Base-by-base conservation (phyloP, 2,888 invertebrate genomes). In the Stenchaetothrips biformis region DNA sequence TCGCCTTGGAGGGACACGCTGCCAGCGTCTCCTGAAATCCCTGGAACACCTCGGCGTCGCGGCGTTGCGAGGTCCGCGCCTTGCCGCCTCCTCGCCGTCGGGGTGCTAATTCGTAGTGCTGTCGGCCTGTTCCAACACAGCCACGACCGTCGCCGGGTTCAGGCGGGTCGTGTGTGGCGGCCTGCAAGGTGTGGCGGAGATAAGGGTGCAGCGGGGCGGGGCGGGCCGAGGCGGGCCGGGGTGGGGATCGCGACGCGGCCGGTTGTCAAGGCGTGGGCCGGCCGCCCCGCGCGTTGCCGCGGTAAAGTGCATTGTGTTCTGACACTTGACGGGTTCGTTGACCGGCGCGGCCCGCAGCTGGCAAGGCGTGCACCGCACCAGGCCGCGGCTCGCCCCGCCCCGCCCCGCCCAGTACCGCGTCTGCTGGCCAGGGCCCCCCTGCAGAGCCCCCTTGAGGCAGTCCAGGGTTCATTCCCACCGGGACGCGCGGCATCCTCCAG, bases 271-370 rank as follows among this genome's bases (percentile, higher is more conserved):
- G 59, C 18, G 59, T 59, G 18, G 59, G 59, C 59, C 59, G 59
- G 18, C 59, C 13, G 59, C 13, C 13, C 59, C 6, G 59, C 59
- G 59, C 59, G 16, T 18, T 59, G 59, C 59, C 59, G 59, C 59
- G 59, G 13, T 59, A 59, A 59, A 59, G 67, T 74, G 67, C 67
- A 74, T 74, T 74, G 67, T 74, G 67, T 74, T 74, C 67, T 74
- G 67, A 74, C 67, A 74, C 67, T 74, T 74, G 67, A 21, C 67
- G 67, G 67, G 67, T n/a, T 74, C 67, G 67, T 25, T 74, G 67
- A 74, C 67, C 67, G 67, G 67, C 67, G 25, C 67, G 67, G 67
- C 67, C 67, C 67, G 67, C 67, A 25, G 67, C 37, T 2, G 67
- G 67, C 67, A 74, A 74, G 37, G 37, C 37, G 37, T 4, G 37